Evolutionary conservation across 2,888 invertebrate species (phyloP).

Genomic region (Brachyopa scutellaris): DNA sequence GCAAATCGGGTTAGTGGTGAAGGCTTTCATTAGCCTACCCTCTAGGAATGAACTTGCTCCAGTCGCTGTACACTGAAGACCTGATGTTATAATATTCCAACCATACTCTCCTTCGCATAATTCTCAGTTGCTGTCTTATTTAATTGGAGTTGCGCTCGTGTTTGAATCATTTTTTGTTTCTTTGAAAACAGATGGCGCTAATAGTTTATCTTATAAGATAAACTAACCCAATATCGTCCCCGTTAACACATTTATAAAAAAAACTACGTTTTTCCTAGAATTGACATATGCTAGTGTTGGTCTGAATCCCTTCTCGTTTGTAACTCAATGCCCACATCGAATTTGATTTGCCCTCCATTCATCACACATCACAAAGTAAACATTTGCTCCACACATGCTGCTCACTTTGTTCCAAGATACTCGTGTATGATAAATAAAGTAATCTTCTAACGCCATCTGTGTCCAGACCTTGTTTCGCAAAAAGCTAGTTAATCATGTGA

Average conservation of each 20-base stretch:
- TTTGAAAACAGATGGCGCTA: slow-evolving; percentile 20
- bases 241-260: neutral
- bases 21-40: no score
- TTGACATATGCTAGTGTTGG: neutral
- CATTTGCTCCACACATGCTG: slow-evolving; percentile 34
- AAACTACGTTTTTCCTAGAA: neutral
- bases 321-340: no score
- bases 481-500: slow-evolving; percentile 33
- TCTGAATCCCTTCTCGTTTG: slow-evolving; percentile 14
- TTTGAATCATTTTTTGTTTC: no score
- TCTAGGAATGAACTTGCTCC: no score
- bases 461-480: slow-evolving; percentile 14
- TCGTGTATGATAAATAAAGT: slow-evolving; percentile 32
- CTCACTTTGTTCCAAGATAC: neutral
- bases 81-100: no score
- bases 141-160: no score
- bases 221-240: neutral
- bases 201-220: neutral
- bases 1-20: no score
- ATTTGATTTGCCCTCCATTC: slow-evolving; percentile 37
- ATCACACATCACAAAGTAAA: slow-evolving; percentile 24
- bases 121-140: no score
- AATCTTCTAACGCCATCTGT: slow-evolving; percentile 52
- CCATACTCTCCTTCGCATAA: no score
- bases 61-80: no score